Percentiles rank a stretch among this genome's conserved stretches.
Evolutionary conservation across 92 coral and sea anemone genomes (phyloP).

Genomic region (Porites divaricata): DNA sequence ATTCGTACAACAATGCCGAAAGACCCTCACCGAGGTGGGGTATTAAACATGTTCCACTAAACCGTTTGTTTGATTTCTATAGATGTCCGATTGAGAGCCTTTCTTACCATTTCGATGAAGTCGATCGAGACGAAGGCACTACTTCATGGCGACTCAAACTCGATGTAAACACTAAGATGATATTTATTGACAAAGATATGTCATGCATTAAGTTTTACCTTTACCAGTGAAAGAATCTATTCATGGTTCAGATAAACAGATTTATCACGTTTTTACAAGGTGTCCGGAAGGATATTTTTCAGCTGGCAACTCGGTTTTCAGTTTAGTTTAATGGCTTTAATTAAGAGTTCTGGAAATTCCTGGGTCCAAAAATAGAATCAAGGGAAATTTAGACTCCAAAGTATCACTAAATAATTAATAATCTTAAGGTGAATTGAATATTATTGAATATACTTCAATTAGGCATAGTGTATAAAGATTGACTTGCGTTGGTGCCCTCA

Average conservation of each 20-base stretch:
- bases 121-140: background rate
- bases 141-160: background rate
- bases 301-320: background rate
- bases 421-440: background rate
- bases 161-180: background rate
- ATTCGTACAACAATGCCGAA: background rate
- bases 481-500: slow-evolving; percentile 6
- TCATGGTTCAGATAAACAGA: background rate
- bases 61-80: background rate
- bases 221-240: background rate
- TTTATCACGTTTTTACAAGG: no score
- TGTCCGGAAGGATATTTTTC: background rate
- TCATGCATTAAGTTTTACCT: no score
- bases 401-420: slow-evolving; percentile 19
- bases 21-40: background rate
- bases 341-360: background rate
- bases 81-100: background rate
- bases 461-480: background rate
- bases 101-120: background rate
- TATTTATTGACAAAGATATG: background rate
- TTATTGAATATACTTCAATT: slow-evolving; percentile 10
- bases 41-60: background rate
- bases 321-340: background rate
- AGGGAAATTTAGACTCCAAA: background rate
- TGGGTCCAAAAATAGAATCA: slow-evolving; percentile 13